Conservation (phyloP, 1,140 invertebrate species). For the Aphaenogaster ashmeadi region DNA sequence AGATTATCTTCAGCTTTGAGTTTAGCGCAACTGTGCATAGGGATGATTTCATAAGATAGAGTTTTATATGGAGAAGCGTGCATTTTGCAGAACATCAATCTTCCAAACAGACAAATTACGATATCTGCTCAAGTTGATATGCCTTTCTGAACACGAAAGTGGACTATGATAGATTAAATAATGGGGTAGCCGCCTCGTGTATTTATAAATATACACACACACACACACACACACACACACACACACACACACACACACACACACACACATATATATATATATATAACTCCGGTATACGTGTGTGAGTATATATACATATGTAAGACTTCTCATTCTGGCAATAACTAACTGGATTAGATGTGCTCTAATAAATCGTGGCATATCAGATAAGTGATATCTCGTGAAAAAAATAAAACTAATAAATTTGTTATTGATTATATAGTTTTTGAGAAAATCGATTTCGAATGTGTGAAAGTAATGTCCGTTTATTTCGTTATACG, state of each 20-base stretch:
- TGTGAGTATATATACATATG: constrained; percentile 63
- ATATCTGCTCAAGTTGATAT: constrained; percentile 69
- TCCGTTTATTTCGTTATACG: background rate
- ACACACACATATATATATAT: constrained; percentile 65
- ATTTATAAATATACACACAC: constrained; percentile 66
- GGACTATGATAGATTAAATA: constrained; percentile 76
- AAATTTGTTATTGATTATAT: background rate
- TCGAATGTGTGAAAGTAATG: constrained; percentile 11
- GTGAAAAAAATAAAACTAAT: constrained; percentile 1
- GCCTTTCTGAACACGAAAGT: constrained; percentile 75
- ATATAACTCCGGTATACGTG: constrained; percentile 47
- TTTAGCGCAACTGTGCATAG: constrained; percentile 43
- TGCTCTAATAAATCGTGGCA: constrained; percentile 31
- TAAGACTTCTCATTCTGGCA: constrained; percentile 65
- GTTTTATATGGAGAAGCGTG: constrained; percentile 61
- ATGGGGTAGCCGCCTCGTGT: constrained; percentile 69
- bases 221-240: constrained; percentile 64
- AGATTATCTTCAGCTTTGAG: constrained; percentile 54
- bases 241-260: constrained; percentile 52
- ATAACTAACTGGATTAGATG: constrained; percentile 66
- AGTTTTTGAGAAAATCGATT: constrained; percentile 17
- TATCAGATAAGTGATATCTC: background rate
- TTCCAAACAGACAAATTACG: constrained; percentile 58
- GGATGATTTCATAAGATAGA: constrained; percentile 46
- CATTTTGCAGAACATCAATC: constrained; percentile 50